Conservation (phyloP, 2,797 vertebrate species). For the Macropus fuliginosus region DNA sequence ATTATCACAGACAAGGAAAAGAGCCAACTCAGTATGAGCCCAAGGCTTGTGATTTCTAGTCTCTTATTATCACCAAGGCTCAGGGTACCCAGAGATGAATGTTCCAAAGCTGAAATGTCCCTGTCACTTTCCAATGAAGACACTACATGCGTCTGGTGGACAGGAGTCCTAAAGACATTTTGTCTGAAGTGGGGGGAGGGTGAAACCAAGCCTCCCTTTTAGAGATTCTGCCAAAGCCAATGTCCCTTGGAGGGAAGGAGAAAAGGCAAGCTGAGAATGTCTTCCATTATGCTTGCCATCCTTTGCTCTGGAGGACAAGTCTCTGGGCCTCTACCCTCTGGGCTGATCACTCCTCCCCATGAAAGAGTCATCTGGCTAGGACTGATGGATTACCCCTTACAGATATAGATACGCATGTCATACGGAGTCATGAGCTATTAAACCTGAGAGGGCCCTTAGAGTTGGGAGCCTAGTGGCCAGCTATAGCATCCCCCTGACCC, state of each 20-base stretch:
- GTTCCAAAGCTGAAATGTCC: neutral
- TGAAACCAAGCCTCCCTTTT: neutral
- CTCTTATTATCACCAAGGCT: neutral
- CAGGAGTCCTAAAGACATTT: neutral
- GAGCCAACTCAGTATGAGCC: neutral
- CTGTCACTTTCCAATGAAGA: neutral
- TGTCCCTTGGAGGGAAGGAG: neutral
- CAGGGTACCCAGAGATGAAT: neutral
- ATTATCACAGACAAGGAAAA: neutral
- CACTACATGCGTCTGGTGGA: neutral
- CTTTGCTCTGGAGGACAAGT: neutral
- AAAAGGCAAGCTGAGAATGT: neutral
- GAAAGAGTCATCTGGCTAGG: neutral
- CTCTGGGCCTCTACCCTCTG: neutral
- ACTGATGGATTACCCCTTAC: neutral
- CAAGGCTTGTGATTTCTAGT: neutral
- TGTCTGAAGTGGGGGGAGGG: neutral
- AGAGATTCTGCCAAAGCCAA: neutral
- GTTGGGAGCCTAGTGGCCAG: neutral
- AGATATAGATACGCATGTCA: neutral
- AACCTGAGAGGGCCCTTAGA: neutral
- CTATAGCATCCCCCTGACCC: neutral
- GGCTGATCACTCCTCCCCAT: neutral
- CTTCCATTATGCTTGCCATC: neutral
- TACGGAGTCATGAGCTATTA: neutral